Percentiles rank a stretch among this genome's conserved stretches.
These are phyloP conservation scores for Trichogramma pretiosum DNA, from an alignment of 1,140 invertebrate genomes.

Conservation along the genomic window DNA sequence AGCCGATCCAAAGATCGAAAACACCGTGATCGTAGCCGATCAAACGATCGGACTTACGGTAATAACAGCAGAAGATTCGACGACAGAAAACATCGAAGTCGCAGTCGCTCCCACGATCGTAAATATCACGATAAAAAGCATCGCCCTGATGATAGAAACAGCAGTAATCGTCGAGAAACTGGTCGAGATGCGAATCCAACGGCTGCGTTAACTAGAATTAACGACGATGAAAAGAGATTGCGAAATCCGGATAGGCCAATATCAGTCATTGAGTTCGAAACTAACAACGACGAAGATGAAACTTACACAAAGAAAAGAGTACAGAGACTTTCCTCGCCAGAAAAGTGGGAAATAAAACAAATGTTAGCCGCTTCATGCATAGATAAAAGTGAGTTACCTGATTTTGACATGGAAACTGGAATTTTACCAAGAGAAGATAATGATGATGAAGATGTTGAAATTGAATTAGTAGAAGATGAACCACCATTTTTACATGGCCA, in stretches of 20 bases:
- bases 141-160: conserved; percentile 28
- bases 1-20: conserved; percentile 34
- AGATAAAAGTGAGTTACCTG: conserved; percentile 75
- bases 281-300: conserved; percentile 66
- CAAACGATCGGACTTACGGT: conserved; percentile 28
- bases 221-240: conserved; percentile 59
- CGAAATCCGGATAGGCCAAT: conserved; percentile 83
- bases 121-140: conserved; percentile 19
- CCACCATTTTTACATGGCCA: conserved; percentile 91
- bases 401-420: conserved; percentile 86
- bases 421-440: conserved; percentile 82
- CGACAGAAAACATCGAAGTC: conserved; percentile 27
- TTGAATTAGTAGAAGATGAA: conserved; percentile 97
- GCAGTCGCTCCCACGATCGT: conserved; percentile 26
- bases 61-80: conserved; percentile 26
- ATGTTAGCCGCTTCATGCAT: conserved; percentile 48
- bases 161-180: conserved; percentile 59
- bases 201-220: conserved; percentile 31
- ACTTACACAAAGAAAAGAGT: conserved; percentile 69
- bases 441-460: conserved; percentile 96
- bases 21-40: too few species aligned
- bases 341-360: conserved; percentile 82
- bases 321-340: conserved; percentile 90
- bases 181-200: conserved; percentile 91
- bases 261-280: conserved; percentile 60